These are phyloP conservation scores for Ctenopoma kingsleyae DNA, from an alignment of 2,797 vertebrate genomes.

Conservation along the genomic window DNA sequence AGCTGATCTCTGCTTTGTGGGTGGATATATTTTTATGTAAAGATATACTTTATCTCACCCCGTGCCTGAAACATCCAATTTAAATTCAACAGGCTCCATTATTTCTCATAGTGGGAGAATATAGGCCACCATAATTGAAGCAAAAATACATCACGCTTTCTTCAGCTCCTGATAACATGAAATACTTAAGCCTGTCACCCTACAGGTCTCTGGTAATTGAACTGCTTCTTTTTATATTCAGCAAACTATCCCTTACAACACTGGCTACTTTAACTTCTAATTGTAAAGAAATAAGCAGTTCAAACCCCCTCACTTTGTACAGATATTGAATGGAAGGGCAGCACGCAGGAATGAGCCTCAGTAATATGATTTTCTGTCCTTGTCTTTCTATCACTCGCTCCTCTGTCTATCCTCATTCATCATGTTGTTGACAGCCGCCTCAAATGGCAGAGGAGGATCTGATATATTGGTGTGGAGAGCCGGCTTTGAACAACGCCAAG, in stretches of 20 bases:
- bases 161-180: conserved; percentile 70
- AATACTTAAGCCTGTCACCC: conserved; percentile 71
- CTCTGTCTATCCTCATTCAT: conserved; percentile 56
- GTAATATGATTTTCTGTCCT: conserved; percentile 71
- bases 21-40: conserved; percentile 42
- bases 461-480: conserved; percentile 60
- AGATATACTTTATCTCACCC: conserved; percentile 39
- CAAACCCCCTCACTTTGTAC: conserved; percentile 47
- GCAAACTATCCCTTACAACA: conserved; percentile 55
- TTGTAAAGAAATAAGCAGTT: conserved; percentile 81
- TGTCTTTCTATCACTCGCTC: conserved; percentile 35
- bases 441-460: conserved; percentile 60
- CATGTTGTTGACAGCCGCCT: conserved; percentile 74
- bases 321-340: conserved; percentile 62
- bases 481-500: conserved; percentile 58
- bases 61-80: conserved; percentile 58
- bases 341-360: conserved; percentile 34
- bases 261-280: conserved; percentile 74
- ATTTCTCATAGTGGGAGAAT: conserved; percentile 65
- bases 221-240: conserved; percentile 72
- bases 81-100: conserved; percentile 66
- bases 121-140: conserved; percentile 67
- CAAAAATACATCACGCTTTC: conserved; percentile 63
- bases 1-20: conserved; percentile 43
- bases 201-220: conserved; percentile 72